Evolutionary conservation across 2,113 vertebrate species (phyloP), one percentile per base, ranked within the genome.

Genomic region (Butorides virescens): DNA sequence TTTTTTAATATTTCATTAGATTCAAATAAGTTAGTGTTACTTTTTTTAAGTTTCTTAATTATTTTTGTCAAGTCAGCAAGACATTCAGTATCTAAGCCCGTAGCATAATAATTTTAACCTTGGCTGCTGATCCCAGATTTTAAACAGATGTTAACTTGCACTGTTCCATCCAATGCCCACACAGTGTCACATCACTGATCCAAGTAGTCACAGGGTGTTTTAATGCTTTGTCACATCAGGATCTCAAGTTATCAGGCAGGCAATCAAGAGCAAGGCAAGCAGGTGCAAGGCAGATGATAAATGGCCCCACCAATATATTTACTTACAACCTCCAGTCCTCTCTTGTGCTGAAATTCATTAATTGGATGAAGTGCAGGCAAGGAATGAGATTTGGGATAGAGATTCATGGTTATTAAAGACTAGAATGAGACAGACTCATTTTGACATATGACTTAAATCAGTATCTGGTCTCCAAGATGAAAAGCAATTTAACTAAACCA

Each of bases 271-370:
- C 16, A 55, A 26, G 30, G 15, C 2, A 5, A 62, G 50, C 26
- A 70, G 50, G 27, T 13, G 6, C 44, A 39, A 65, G 19, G 47
- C 9, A 87, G 46, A 52, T 27, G 46, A 36, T 39, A 67, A 77
- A 75, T 1, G 3, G 18, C 39, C 25, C 37, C 1, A 1, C 15
- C 50, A 75, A 55, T 19, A 52, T 0, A 7, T 19, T 66, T 21
- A 13, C 22, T 29, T 37, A 15, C 26, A 85, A 7, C 5, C 21
- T 61, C 39, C 52, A 68, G 47, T 25, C 50, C 5, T 67, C 37
- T 32, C 22, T 34, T 18, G 1, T 11, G 10, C 30, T 87, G 19
- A 32, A 61, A 53, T 61, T 32, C 56, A 59, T 59, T 68, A 73
- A 18, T 10, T 19, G 11, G 37, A 42, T 36, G 47, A 91, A 29